phyloP scores from a whole-genome alignment of 2,113 vertebrate species.

The Clinocottus analis region DNA sequence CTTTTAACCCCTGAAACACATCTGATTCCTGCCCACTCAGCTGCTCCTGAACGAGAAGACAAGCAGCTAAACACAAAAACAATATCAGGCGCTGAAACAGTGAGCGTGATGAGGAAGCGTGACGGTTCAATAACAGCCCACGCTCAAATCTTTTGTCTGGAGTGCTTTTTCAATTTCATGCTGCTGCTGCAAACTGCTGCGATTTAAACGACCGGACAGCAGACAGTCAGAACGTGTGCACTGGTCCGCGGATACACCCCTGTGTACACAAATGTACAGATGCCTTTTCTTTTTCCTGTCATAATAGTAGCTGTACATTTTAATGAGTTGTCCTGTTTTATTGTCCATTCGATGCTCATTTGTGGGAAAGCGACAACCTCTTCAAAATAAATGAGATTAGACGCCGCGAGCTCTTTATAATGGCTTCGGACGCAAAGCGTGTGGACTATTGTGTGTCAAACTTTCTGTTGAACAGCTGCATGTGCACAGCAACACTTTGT shows the following conservation, averaged over 20 bases:
- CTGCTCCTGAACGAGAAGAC: constrained; percentile 6
- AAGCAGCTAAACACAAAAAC: neutral
- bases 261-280: neutral
- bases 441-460: neutral
- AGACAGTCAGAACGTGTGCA: neutral
- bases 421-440: neutral
- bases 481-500: too few relatives aligned
- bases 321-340: neutral
- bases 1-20: neutral
- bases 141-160: neutral
- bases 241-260: neutral
- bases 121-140: constrained; percentile 4
- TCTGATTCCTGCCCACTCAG: neutral
- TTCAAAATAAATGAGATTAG: neutral
- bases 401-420: neutral
- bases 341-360: neutral
- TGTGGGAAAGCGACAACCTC: neutral
- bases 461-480: too few relatives aligned
- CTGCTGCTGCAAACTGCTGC: neutral
- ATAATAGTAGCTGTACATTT: neutral
- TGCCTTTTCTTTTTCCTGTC: neutral
- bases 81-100: neutral
- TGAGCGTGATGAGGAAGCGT: constrained; percentile 1
- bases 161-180: constrained; percentile 17
- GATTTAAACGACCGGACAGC: neutral